These are phyloP conservation scores for Mongoloraphidia duomilia DNA, from an alignment of 2,888 invertebrate species.

Conservation along the genomic window DNA sequence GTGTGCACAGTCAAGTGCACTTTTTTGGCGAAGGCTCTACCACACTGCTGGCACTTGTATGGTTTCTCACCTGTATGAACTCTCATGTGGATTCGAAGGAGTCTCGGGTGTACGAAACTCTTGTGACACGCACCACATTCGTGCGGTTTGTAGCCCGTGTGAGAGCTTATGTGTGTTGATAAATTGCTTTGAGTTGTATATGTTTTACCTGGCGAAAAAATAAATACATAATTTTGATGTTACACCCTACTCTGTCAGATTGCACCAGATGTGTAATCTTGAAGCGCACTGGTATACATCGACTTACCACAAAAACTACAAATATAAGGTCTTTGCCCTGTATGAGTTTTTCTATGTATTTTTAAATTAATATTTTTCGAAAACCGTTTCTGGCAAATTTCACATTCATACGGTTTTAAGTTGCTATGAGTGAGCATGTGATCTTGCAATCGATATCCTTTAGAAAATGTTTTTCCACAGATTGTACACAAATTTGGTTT, in stretches of 20 bases:
- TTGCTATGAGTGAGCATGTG: constrained; percentile 19
- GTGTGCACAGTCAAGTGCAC: constrained; percentile 20
- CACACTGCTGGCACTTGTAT: constrained; percentile 18
- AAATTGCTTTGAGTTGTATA: constrained; percentile 21
- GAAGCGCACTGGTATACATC: too few relatives aligned
- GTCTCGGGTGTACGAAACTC: constrained; percentile 20
- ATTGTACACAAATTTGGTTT: constrained; percentile 19
- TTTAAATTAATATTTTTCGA: constrained; percentile 18
- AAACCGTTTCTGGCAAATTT: constrained; percentile 17
- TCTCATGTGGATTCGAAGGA: constrained; percentile 20
- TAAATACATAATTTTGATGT: too few relatives aligned
- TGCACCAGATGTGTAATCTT: too few relatives aligned
- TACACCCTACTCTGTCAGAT: too few relatives aligned
- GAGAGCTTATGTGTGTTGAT: constrained; percentile 17
- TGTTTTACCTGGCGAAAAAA: constrained; percentile 13
- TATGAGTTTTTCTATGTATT: constrained; percentile 18
- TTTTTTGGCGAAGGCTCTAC: constrained; percentile 20
- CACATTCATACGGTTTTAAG: constrained; percentile 17
- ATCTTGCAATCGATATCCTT: constrained; percentile 17
- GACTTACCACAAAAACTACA: constrained; percentile 16
- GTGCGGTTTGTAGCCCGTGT: constrained; percentile 17
- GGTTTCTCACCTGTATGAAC: constrained; percentile 22
- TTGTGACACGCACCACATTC: constrained; percentile 18
- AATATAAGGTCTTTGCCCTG: constrained; percentile 17
- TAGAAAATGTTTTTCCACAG: constrained; percentile 19